A percentile compares a stretch with the other conserved stretches of the same genome.
Evolutionary conservation across 1,140 invertebrate genomes (phyloP).

Genomic region (Calliphora vicina): DNA sequence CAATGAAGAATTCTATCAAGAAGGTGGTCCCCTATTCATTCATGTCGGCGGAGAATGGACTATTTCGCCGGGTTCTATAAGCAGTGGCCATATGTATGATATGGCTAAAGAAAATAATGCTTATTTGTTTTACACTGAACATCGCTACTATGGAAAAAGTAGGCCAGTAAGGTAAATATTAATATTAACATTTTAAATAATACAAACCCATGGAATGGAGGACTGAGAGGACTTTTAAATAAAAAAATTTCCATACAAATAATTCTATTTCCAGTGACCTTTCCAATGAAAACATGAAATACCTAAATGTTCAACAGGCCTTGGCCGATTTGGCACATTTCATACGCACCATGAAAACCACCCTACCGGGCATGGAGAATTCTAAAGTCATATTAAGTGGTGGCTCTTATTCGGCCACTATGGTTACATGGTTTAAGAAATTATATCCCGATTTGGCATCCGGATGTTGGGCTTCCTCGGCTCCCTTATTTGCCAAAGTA

Average conservation of each 20-base stretch:
- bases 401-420: constrained; percentile 81
- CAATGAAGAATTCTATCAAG: constrained; percentile 51
- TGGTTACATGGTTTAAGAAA: constrained; percentile 79
- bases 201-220: too few species aligned
- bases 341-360: constrained; percentile 67
- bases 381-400: constrained; percentile 74
- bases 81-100: constrained; percentile 66
- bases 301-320: constrained; percentile 75
- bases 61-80: constrained; percentile 64
- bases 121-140: constrained; percentile 75
- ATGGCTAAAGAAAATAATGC: constrained; percentile 70
- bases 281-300: constrained; percentile 69
- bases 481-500: constrained; percentile 68
- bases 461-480: constrained; percentile 79
- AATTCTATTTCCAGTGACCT: constrained; percentile 63
- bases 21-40: constrained; percentile 72
- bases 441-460: constrained; percentile 80
- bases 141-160: constrained; percentile 84
- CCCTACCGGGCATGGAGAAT: constrained; percentile 53
- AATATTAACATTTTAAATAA: too few species aligned
- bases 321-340: constrained; percentile 77
- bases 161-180: constrained; percentile 70
- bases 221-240: constrained; percentile 60
- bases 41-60: constrained; percentile 75
- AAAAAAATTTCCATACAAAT: background rate